These are phyloP conservation scores for Channa striata DNA, from an alignment of 2,797 vertebrate genomes.

Conservation along the genomic window DNA sequence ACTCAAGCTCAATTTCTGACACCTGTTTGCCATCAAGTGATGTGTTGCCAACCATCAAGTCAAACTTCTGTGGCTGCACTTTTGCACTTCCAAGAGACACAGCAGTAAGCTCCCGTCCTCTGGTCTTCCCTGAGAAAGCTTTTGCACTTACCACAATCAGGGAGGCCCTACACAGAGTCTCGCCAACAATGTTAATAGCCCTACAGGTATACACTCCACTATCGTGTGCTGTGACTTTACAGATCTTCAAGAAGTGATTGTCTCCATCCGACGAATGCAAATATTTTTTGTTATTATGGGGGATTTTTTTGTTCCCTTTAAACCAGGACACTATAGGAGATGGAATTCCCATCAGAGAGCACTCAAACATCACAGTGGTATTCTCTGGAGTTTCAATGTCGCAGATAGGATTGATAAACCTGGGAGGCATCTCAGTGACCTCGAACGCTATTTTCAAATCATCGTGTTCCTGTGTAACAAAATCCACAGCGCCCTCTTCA, in stretches of 20 bases:
- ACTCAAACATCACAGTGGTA: conserved; percentile 92
- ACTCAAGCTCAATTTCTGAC: conserved; percentile 91
- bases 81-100: conserved; percentile 77
- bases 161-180: conserved; percentile 90
- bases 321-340: conserved; percentile 94
- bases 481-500: conserved; percentile 86
- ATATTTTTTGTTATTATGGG: conserved; percentile 86
- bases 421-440: conserved; percentile 96
- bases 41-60: conserved; percentile 86
- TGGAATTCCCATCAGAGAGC: conserved; percentile 94
- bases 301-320: conserved; percentile 88
- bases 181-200: conserved; percentile 91
- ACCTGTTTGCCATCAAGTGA: conserved; percentile 84
- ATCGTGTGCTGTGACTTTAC: conserved; percentile 85
- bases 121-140: conserved; percentile 72
- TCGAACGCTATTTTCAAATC: conserved; percentile 96
- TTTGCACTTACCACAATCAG: conserved; percentile 85
- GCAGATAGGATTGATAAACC: conserved; percentile 92
- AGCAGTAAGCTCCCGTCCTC: conserved; percentile 81
- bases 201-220: conserved; percentile 90
- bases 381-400: conserved; percentile 90
- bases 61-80: conserved; percentile 83
- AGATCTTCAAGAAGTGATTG: conserved; percentile 91
- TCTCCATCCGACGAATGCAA: conserved; percentile 88
- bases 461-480: conserved; percentile 84